These are phyloP conservation scores for Plecotus auritus DNA, from an alignment of 2,113 vertebrate species.

Conservation along the genomic window DNA sequence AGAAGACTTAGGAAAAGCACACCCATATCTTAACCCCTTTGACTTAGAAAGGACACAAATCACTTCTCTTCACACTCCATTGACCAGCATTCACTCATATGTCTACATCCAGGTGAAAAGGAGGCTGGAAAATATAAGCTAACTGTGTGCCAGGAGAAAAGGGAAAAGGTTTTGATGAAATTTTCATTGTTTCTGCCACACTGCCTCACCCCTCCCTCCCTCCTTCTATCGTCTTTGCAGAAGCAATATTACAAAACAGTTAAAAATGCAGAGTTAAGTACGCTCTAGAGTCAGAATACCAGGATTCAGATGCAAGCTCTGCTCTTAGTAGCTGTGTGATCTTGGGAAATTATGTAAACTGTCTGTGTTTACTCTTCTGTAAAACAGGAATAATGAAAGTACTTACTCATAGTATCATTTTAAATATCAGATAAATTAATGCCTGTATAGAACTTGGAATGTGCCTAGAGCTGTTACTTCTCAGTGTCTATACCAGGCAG, in stretches of 20 bases:
- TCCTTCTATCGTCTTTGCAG: not conserved
- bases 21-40: not conserved
- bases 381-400: conserved; percentile 1
- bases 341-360: not conserved
- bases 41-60: not conserved
- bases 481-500: not conserved
- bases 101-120: not conserved
- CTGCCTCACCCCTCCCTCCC: not conserved
- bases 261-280: not conserved
- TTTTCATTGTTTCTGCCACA: not conserved
- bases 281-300: not conserved
- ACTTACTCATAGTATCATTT: not conserved
- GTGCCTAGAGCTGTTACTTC: not conserved
- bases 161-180: not conserved
- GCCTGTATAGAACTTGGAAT: not conserved
- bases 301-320: not conserved
- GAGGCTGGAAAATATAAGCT: not conserved
- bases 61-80: not conserved
- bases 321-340: not conserved
- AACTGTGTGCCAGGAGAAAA: not conserved
- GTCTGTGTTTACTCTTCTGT: not conserved
- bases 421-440: conserved; percentile 11
- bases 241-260: not conserved
- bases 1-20: not conserved
- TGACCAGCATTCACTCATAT: not conserved